A percentile compares a stretch with the other conserved stretches of the same genome.
These are phyloP conservation scores for Alosa sapidissima DNA, from an alignment of 2,797 vertebrate genomes.

Conservation along the genomic window DNA sequence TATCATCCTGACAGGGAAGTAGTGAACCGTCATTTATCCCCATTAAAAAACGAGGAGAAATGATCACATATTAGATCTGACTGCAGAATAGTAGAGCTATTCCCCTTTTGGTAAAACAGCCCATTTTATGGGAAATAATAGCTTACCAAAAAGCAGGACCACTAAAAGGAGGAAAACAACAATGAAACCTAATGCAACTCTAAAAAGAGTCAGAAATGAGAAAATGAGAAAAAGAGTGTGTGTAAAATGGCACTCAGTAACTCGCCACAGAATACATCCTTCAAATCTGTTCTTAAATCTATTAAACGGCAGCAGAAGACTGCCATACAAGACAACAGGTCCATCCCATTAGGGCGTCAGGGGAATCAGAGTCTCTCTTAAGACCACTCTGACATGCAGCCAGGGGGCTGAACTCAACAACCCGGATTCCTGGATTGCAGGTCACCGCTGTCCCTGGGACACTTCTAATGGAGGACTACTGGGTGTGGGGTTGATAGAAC, in stretches of 20 bases:
- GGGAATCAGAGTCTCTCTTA: not conserved
- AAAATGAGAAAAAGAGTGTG: not conserved
- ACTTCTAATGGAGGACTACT: not conserved
- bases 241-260: not conserved
- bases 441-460: not conserved
- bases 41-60: not conserved
- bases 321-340: not conserved
- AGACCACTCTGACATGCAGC: slow-evolving; percentile 4
- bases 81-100: not conserved
- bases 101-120: not conserved
- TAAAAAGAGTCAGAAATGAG: not conserved
- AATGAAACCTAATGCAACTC: not conserved
- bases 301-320: not conserved
- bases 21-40: not conserved
- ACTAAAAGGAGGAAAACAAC: not conserved
- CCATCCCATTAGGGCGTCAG: not conserved
- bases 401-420: not conserved
- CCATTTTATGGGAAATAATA: not conserved
- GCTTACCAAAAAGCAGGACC: not conserved
- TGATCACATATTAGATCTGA: not conserved
- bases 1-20: not conserved
- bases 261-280: not conserved
- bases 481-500: not conserved
- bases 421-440: not conserved
- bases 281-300: not conserved